Percentiles rank a stretch among this genome's conserved stretches.
phyloP scores from a whole-genome alignment of 2,888 invertebrate species.

The Perizoma flavofasciatum region DNA sequence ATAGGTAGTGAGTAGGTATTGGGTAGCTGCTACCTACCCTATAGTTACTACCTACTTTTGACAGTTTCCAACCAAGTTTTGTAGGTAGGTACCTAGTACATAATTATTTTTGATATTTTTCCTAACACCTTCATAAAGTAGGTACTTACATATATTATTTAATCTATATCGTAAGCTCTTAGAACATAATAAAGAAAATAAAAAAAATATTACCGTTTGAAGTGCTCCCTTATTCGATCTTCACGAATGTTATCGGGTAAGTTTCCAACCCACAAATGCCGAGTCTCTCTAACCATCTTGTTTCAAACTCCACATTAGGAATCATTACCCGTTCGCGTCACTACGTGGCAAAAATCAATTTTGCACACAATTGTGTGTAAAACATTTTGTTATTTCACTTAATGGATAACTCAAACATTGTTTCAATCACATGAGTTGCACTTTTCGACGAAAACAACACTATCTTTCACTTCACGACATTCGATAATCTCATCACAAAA shows the following conservation, averaged over 20 bases:
- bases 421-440: slow-evolving; percentile 70
- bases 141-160: no score
- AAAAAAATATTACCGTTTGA: slow-evolving; percentile 91
- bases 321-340: slow-evolving; percentile 87
- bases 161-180: no score
- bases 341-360: slow-evolving; percentile 85
- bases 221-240: slow-evolving; percentile 98
- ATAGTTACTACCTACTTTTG: no score
- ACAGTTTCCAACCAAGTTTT: no score
- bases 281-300: slow-evolving; percentile 99
- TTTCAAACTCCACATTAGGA: slow-evolving; percentile 96
- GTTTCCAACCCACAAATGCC: slow-evolving; percentile 99
- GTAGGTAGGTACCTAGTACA: no score
- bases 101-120: no score
- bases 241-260: slow-evolving; percentile 99
- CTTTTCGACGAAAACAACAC: slow-evolving; percentile 70
- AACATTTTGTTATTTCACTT: slow-evolving; percentile 81
- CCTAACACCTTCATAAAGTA: no score
- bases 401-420: slow-evolving; percentile 68
- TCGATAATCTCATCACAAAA: slow-evolving; percentile 80
- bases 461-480: slow-evolving; percentile 80
- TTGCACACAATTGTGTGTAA: slow-evolving; percentile 79
- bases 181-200: slow-evolving; percentile 4
- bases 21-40: no score
- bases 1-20: no score